Base-by-base conservation (phyloP, 1,140 invertebrate species). In the Bicyclus anynana region DNA sequence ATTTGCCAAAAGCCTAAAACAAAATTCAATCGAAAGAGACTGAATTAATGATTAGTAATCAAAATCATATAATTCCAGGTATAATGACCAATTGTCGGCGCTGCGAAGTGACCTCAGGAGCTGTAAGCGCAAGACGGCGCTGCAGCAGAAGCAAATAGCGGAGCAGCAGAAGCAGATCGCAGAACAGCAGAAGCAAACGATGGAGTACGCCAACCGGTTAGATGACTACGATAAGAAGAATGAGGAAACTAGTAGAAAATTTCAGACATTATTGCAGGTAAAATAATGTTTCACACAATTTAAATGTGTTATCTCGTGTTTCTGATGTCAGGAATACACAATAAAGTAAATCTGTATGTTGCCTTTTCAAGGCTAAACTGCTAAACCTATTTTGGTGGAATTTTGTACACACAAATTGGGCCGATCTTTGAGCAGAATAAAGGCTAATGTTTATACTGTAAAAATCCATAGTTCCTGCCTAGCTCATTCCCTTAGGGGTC, bases 191-290 rank as follows among this genome's bases (percentile, higher is more conserved):
- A 94, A 94, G 73, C 93, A 94, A 76, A 92, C 93, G 0, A 77
- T 95, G 26, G 95, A 96, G 66, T 95, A 95, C 75, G 94, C 94
- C 0, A 94, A 92, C 66, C 91, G 95, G 1, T 89, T 96, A 38
- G 95, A 97, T 69, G 95, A 97, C 67, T 94, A 95, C 71, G 95
- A 96, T 65, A 96, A 96, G 76, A 97, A 97, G 76, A 95, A 95
- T 83, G 95, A 97, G 69, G 95, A 96, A 78, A 96, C 94, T 18
- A 94, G 94, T 33, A 90, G 94, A 21, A 97, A 97, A 89, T 96
- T 96, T 80, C 95, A 95, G 72, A 96, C 95, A 60, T 88, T 97
- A 50, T 88, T 97, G 64, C 95, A 96, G 92, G 94, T 94, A 77
- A 33, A 87, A 18, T 1, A 6, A 16, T 17, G 4, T 35, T 35